phyloP scores from a whole-genome alignment of 2,113 vertebrate genomes.

The Brienomyrus brachyistius region DNA sequence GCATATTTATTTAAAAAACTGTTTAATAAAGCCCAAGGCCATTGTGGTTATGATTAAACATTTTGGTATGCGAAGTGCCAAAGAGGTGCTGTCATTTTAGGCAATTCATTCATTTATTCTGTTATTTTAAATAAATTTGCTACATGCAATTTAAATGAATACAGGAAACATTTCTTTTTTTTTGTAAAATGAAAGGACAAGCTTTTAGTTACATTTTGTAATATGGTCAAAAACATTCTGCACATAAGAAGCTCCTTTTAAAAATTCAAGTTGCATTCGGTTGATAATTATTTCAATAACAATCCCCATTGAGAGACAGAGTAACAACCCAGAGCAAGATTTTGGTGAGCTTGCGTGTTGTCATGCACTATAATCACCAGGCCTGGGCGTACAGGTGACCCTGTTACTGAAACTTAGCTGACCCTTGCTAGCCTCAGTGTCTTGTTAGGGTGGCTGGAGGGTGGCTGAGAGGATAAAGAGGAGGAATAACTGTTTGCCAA shows the following conservation, averaged over 20 bases:
- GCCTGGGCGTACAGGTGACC: neutral
- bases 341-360: neutral
- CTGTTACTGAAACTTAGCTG: neutral
- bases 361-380: neutral
- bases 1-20: neutral
- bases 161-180: neutral
- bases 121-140: neutral
- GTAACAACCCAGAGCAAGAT: neutral
- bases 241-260: neutral
- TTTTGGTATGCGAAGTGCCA: neutral
- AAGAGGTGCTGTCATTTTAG: neutral
- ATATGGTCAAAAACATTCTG: neutral
- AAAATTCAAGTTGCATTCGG: neutral
- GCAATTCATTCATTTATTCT: neutral
- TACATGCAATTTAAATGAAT: neutral
- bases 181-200: neutral
- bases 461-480: neutral
- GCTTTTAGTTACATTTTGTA: neutral
- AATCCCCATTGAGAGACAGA: neutral
- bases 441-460: neutral
- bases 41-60: neutral
- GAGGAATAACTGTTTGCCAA: neutral
- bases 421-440: neutral
- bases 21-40: neutral
- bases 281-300: neutral